A percentile compares a stretch with the other conserved stretches of the same genome.
phyloP scores from a whole-genome alignment of 2,797 vertebrate species.

The Pangasius djambal region DNA sequence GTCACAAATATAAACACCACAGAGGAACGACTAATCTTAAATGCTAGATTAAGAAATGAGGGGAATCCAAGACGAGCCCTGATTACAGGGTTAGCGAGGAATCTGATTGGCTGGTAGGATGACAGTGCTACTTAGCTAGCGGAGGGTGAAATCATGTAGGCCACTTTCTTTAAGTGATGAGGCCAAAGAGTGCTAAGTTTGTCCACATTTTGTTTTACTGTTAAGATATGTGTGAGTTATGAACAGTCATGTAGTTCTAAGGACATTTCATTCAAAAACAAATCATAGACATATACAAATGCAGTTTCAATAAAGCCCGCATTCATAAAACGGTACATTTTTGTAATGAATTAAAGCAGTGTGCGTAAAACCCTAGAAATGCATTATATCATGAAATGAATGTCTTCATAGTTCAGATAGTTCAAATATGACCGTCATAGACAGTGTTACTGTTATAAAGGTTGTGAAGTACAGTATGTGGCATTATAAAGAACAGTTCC shows the following conservation, averaged over 20 bases:
- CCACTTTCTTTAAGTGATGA: conserved; percentile 29
- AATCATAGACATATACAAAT: background rate
- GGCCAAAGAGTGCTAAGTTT: conserved; percentile 57
- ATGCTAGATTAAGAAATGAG: conserved; percentile 68
- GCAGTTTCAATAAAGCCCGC: background rate
- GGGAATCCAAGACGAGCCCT: conserved; percentile 65
- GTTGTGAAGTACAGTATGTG: background rate
- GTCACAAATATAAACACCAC: conserved; percentile 75
- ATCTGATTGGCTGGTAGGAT: conserved; percentile 63
- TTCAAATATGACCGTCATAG: background rate
- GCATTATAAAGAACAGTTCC: background rate
- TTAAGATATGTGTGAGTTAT: background rate
- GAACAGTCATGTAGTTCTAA: background rate
- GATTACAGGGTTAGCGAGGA: conserved; percentile 65
- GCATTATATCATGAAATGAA: background rate
- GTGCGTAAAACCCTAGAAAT: background rate
- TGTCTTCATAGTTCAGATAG: background rate
- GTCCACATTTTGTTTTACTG: conserved; percentile 26
- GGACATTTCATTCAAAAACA: background rate
- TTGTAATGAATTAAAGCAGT: background rate
- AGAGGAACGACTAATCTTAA: conserved; percentile 67
- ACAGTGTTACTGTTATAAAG: background rate
- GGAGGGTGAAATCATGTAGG: conserved; percentile 50
- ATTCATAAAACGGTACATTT: background rate
- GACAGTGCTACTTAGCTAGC: conserved; percentile 59